Percentiles rank a stretch among this genome's conserved stretches.
These are phyloP conservation scores for Meloe dianella DNA, from an alignment of 2,888 invertebrate species.

Conservation along the genomic window DNA sequence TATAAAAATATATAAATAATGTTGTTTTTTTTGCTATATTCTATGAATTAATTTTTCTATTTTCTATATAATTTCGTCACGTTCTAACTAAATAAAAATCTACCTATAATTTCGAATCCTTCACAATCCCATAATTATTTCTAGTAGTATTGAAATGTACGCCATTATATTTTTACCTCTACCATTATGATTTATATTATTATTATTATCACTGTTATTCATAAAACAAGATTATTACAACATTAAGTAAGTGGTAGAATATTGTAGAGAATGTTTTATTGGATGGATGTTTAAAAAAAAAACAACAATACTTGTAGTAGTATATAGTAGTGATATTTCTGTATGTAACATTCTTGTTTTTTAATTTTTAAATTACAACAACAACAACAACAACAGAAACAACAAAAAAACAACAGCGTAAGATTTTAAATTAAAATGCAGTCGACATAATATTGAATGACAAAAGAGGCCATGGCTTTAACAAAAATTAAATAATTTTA, in stretches of 20 bases:
- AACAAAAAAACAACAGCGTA: neutral
- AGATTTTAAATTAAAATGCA: neutral
- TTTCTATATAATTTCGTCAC: neutral
- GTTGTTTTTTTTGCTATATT: neutral
- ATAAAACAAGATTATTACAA: neutral
- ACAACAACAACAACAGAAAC: neutral
- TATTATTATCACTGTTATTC: neutral
- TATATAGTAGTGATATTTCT: neutral
- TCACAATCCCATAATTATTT: neutral
- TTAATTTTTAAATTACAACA: neutral
- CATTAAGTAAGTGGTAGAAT: neutral
- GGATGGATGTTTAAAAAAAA: neutral
- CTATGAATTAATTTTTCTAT: neutral
- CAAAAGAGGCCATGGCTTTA: constrained; percentile 44
- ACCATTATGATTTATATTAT: too few relatives aligned
- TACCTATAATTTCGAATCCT: constrained; percentile 2
- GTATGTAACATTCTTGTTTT: too few relatives aligned
- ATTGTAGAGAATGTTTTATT: neutral
- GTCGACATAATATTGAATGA: constrained; percentile 20
- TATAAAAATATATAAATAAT: constrained; percentile 2
- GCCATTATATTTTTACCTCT: constrained; percentile 5
- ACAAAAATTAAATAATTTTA: constrained; percentile 36
- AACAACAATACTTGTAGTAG: neutral
- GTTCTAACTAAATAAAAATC: neutral
- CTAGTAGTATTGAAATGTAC: neutral